A percentile compares a stretch with the other conserved stretches of the same genome.
Evolutionary conservation across 2,797 vertebrate species (phyloP).

Genomic region (Falco biarmicus): DNA sequence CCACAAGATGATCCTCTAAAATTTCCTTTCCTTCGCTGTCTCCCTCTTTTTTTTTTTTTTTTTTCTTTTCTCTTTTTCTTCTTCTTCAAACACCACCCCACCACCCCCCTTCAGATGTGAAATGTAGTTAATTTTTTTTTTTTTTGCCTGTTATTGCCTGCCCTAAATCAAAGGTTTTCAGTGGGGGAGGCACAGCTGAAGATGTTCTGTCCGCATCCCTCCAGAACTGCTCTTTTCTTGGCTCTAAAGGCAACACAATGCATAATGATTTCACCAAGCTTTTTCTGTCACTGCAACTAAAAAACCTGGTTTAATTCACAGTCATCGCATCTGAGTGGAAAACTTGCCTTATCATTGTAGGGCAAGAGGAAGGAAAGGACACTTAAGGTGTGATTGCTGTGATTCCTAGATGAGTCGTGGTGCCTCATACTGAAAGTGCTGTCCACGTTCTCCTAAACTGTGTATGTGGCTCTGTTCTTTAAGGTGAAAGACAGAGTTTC

Average conservation of each 20-base stretch:
- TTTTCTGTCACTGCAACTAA: background rate
- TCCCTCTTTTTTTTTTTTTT: background rate
- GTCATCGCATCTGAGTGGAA: background rate
- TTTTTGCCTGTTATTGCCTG: conserved; percentile 81
- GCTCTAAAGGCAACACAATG: background rate
- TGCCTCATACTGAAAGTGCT: background rate
- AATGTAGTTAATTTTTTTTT: conserved; percentile 75
- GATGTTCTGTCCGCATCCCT: background rate
- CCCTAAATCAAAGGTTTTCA: conserved; percentile 79
- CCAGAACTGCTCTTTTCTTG: background rate
- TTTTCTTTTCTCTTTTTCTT: no score
- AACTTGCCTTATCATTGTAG: background rate
- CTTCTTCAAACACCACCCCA: background rate
- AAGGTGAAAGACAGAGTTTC: background rate
- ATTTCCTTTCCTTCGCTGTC: background rate
- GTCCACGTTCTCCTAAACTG: background rate
- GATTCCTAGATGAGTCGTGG: background rate
- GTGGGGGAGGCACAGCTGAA: background rate
- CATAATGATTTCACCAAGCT: background rate
- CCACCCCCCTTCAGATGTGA: conserved; percentile 66
- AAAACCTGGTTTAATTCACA: background rate
- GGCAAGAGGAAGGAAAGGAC: background rate
- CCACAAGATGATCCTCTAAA: conserved; percentile 81
- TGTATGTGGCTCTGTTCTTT: background rate
- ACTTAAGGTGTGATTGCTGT: background rate